Evolutionary conservation across 2,113 vertebrate species (phyloP), one percentile per base, ranked within the genome.

Genomic region (Paedocypris sp.): DNA sequence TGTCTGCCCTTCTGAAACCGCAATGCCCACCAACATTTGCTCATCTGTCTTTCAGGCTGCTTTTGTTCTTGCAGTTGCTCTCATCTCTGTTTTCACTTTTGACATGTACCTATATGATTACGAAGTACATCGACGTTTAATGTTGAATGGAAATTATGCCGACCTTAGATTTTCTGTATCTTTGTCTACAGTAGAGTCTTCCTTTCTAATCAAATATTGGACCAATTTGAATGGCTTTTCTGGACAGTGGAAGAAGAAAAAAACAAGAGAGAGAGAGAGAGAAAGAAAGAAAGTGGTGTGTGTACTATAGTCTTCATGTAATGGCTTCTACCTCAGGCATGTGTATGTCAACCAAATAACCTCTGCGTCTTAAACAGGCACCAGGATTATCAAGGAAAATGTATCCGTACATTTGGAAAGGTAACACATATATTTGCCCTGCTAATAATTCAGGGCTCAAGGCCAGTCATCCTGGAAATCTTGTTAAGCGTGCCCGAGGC

Each of bases 1-100:
- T 47, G 13, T 69, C 67, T 80, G 74, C 64, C 72, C 71, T 70
- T 57, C 64, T 11, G 29, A 80, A 82, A 82, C 77, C 69, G 66
- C 73, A 77, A 42, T 10, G 64, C 43, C 38, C 29, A 39, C 38
- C 60, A 46, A 8, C 41, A 56, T 60, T 25, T 32, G 57, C 48
- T 51, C 33, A 47, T 68, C 28, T 32, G 28, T 38, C 41, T 47
- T 31, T 63, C 13, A 42, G 4, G 29, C 29, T 46, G 18, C 10
- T 33, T 66, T 18, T 11, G 28, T 61, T 13, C 22, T 33, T 42
- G 16, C 19, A n/a, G 11, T 57, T 41, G 36, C 48, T 25, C 58
- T 68, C 32, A 23, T 29, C 18, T 22, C 41, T 57, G 41, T 43
- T 38, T 41, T 7, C n/a, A n/a, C n/a, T n/a, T n/a, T n/a, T n/a